Conservation (phyloP, 1,140 invertebrate species). For the Catajapyx aquilonaris region DNA sequence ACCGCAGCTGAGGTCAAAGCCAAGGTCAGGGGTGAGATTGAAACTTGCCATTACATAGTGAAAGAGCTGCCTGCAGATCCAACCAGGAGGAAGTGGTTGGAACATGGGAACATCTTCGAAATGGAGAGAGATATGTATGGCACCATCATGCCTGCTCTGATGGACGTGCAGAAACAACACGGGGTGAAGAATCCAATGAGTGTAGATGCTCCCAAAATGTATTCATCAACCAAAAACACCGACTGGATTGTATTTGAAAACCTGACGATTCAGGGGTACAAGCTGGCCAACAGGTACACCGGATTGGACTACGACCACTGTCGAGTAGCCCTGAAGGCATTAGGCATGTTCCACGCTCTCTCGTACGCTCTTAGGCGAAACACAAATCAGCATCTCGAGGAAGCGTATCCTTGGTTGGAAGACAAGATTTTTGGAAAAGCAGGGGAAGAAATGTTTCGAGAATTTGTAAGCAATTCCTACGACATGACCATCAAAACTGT, state of each 20-base stretch:
- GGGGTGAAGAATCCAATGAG: too few species aligned
- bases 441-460: slow-evolving; percentile 3
- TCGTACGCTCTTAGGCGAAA: slow-evolving; percentile 18
- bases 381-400: slow-evolving; percentile 14
- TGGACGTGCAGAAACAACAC: too few species aligned
- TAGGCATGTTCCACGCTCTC: slow-evolving; percentile 21
- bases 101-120: too few species aligned
- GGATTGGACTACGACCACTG: slow-evolving; percentile 7
- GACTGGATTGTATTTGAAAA: not conserved
- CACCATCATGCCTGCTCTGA: too few species aligned
- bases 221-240: too few species aligned
- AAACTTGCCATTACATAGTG: too few species aligned
- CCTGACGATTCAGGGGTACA: not conserved
- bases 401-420: slow-evolving; percentile 12
- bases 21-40: too few species aligned
- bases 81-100: too few species aligned
- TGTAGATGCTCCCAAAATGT: too few species aligned
- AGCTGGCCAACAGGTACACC: not conserved
- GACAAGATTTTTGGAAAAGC: slow-evolving; percentile 2
- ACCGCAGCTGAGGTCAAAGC: too few species aligned
- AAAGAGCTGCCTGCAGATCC: too few species aligned
- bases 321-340: slow-evolving; percentile 14
- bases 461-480: not conserved
- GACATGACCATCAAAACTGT: not conserved
- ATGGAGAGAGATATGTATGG: too few species aligned